Base-by-base conservation (phyloP, 2,797 vertebrate genomes). In the Ataeniobius toweri region DNA sequence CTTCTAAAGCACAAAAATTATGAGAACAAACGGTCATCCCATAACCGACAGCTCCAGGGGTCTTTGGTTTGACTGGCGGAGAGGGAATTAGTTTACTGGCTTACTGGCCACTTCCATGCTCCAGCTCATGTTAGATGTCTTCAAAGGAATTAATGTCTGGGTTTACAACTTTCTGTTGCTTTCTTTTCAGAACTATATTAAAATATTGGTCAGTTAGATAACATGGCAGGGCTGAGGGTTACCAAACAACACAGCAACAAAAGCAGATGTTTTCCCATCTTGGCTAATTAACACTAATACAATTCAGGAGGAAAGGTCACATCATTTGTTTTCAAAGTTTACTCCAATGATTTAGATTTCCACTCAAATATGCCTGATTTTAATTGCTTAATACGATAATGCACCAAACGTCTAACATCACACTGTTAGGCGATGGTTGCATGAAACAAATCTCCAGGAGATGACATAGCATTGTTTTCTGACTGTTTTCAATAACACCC, bases 21-120 rank as follows among this genome's bases (percentile, higher is more conserved):
- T 31, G 22, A 58, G 76, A 87, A 85, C 76, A 89, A 89, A 89
- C 82, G 84, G 69, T 87, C 56, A 73, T 83, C 82, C 84, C 59
- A 70, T 80, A 18, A 8, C 79, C 85, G 80, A 82, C 67, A 83
- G 68, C 75, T 83, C 77, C 74, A 48, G 73, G 88, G 86, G 79
- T 86, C 58, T 85, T 83, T 81, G 46, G 53, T 89, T 85, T 92
- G 91, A 95, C 83, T 86, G 85, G 86, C 86, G 84, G 83, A 78
- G 83, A 53, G 36, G 81, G 83, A 92, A 90, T 95, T 92, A 41
- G 4, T 20, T 67, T 39, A 20, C 36, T 36, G 94, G 91, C 87
- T 81, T 87, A 89, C 87, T 94, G 92, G 94, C 89, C 74, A 68
- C 67, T 80, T 86, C 80, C 28, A 67, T 87, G 78, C 83, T 89